These are phyloP conservation scores for Pegea sp. DNA, from an alignment of 23 tunicate genomes.

Conservation along the genomic window DNA sequence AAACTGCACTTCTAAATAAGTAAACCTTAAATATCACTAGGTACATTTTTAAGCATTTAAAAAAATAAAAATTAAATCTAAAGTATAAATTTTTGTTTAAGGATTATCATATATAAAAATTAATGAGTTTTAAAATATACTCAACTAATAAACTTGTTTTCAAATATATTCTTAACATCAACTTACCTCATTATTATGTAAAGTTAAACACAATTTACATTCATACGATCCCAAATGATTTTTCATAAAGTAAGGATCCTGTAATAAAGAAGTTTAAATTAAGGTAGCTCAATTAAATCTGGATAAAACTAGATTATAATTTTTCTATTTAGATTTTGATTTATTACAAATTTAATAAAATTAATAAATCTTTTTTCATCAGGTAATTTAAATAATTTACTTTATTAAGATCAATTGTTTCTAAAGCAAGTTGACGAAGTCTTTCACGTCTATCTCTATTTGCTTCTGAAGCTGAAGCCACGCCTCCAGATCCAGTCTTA, in stretches of 20 bases:
- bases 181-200: slow-evolving; percentile 94
- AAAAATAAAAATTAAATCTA: no score
- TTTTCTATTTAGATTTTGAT: no score
- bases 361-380: neutral
- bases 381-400: slow-evolving; percentile 5
- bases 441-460: slow-evolving; percentile 91
- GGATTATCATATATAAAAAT: no score
- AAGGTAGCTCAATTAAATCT: no score
- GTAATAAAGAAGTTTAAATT: slow-evolving; percentile 9
- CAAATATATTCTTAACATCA: neutral
- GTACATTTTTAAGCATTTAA: no score
- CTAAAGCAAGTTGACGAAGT: slow-evolving; percentile 82
- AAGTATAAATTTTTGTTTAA: no score
- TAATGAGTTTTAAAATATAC: no score
- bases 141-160: neutral
- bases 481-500: slow-evolving; percentile 96
- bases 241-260: slow-evolving; percentile 99
- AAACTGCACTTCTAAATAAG: no score
- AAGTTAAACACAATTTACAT: slow-evolving; percentile 91
- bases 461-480: slow-evolving; percentile 87
- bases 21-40: no score
- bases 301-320: no score
- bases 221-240: slow-evolving; percentile 97
- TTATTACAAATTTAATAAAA: neutral
- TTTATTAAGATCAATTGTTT: slow-evolving; percentile 91